These are phyloP conservation scores for Ramphastos sulfuratus DNA, from an alignment of 2,113 vertebrate genomes.

Conservation along the genomic window DNA sequence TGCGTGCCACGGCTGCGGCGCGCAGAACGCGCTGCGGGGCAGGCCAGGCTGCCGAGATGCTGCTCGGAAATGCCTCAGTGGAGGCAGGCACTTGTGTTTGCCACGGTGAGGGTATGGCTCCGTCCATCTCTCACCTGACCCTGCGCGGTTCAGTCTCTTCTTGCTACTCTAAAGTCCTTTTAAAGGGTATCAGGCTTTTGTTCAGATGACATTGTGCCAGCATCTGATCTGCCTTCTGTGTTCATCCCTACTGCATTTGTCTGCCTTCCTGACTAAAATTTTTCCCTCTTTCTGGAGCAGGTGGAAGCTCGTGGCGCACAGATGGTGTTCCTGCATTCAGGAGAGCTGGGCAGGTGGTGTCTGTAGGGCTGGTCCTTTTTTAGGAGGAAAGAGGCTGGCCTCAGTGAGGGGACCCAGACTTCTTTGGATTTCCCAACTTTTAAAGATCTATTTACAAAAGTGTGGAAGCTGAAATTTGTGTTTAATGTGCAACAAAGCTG, in stretches of 20 bases:
- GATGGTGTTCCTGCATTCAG: neutral
- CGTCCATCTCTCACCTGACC: neutral
- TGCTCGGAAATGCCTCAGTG: fast-evolving
- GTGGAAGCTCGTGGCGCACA: neutral
- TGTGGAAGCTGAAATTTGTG: neutral
- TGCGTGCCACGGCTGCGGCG: neutral
- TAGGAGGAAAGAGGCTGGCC: neutral
- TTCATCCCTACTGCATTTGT: neutral
- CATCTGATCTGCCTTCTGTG: neutral
- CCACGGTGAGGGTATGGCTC: neutral
- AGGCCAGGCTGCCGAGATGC: neutral
- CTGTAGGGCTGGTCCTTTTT: neutral
- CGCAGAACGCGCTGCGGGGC: neutral
- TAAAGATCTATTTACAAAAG: neutral
- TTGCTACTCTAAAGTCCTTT: neutral
- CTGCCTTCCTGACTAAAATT: neutral
- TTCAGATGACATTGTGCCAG: neutral
- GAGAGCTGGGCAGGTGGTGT: neutral
- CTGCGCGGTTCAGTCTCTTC: neutral
- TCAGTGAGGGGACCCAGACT: neutral
- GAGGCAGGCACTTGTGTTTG: neutral
- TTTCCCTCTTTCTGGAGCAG: neutral
- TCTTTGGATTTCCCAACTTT: neutral
- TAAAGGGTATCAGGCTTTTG: neutral
- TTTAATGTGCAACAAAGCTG: neutral